These are phyloP conservation scores for Stegastes partitus DNA, from an alignment of 2,113 vertebrate genomes.

Conservation along the genomic window DNA sequence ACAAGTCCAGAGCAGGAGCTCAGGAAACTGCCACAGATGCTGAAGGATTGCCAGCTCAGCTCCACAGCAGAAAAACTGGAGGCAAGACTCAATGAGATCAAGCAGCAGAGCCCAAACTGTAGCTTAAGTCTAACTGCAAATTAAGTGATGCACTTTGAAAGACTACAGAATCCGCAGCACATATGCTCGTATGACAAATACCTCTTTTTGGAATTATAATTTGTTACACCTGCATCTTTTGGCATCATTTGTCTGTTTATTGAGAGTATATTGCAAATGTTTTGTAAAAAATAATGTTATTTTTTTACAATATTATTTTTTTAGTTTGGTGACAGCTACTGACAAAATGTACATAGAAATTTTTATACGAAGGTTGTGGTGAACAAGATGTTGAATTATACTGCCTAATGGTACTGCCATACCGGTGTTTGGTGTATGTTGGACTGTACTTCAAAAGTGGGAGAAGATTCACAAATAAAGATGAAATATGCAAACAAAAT, in stretches of 20 bases:
- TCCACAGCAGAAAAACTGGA: slow-evolving; percentile 41
- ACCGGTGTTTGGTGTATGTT: too few relatives aligned
- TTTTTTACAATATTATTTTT: too few relatives aligned
- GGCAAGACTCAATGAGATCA: slow-evolving; percentile 36
- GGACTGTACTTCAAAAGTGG: too few relatives aligned
- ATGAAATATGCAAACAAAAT: slow-evolving; percentile 1
- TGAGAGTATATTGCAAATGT: too few relatives aligned
- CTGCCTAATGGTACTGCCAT: too few relatives aligned
- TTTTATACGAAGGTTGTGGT: neutral
- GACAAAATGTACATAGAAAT: too few relatives aligned
- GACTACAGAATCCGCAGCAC: neutral
- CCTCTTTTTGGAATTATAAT: too few relatives aligned
- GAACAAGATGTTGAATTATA: neutral
- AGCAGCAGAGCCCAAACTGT: slow-evolving; percentile 38
- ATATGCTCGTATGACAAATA: too few relatives aligned
- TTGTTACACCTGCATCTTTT: too few relatives aligned
- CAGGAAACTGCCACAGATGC: slow-evolving; percentile 37
- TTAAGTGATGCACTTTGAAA: neutral
- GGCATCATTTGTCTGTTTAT: too few relatives aligned
- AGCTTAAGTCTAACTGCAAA: neutral
- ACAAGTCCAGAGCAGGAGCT: slow-evolving; percentile 31
- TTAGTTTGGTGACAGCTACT: too few relatives aligned
- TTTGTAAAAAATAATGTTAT: neutral
- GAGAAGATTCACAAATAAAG: neutral
- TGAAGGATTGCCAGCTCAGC: slow-evolving; percentile 32